phyloP scores from a whole-genome alignment of 2,797 vertebrate genomes.

The Siniperca undulata region DNA sequence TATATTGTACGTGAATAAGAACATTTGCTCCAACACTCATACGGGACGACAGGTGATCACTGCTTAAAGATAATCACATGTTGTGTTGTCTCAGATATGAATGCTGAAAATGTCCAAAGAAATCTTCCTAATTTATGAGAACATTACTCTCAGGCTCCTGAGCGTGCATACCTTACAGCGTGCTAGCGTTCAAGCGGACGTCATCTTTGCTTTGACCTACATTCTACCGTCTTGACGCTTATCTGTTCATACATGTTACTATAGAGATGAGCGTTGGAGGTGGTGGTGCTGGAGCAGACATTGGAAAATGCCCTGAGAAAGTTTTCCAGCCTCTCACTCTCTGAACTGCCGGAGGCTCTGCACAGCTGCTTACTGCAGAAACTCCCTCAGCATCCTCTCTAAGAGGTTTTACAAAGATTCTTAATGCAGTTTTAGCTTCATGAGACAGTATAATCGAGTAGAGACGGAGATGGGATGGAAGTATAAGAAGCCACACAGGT shows the following conservation, averaged over 20 bases:
- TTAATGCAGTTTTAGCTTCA: neutral
- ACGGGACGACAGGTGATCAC: neutral
- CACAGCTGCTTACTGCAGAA: slow-evolving; percentile 41
- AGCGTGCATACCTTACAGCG: slow-evolving; percentile 25
- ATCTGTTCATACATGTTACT: slow-evolving; percentile 67
- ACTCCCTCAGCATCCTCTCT: neutral
- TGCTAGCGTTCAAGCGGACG: slow-evolving; percentile 10
- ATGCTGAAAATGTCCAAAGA: neutral
- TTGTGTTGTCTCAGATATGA: neutral
- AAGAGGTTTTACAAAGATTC: neutral
- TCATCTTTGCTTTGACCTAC: slow-evolving; percentile 76
- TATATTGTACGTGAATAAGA: accelerated
- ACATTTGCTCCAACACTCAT: neutral
- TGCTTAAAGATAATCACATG: neutral
- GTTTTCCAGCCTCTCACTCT: slow-evolving; percentile 24
- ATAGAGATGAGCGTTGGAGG: slow-evolving; percentile 53
- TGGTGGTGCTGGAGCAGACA: slow-evolving; percentile 43
- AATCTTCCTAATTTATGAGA: neutral
- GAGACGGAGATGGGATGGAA: neutral
- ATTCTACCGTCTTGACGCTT: slow-evolving; percentile 60
- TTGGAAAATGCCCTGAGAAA: slow-evolving; percentile 50
- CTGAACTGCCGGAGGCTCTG: slow-evolving; percentile 18
- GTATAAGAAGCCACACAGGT: slow-evolving; percentile 10
- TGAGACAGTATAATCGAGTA: neutral
- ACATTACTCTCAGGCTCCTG: neutral